Base-by-base conservation (phyloP, 2,113 vertebrate species). In the Asarcornis scutulata region DNA sequence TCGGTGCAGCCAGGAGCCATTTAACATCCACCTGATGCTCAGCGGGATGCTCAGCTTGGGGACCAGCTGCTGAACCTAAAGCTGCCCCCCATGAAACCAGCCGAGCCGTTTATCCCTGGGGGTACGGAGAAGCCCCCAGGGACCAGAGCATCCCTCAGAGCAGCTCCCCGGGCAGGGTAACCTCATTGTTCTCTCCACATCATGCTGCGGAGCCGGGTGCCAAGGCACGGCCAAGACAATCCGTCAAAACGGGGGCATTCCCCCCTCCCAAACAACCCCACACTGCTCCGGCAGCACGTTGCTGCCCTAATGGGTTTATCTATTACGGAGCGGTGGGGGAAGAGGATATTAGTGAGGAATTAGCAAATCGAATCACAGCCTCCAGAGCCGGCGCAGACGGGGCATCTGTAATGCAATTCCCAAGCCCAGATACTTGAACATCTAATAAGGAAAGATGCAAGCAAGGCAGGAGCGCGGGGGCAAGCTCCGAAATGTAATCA, bases 391-490 rank as follows among this genome's bases (percentile, higher is more conserved):
- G 53, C 17, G 69, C 84, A 83, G 80, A 78, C 27, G 0, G 60
- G 88, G 91, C 88, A 92, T 95, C 87, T 71, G 66, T 67, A 86
- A 96, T 82, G 88, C 86, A 90, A 94, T 95, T 95, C 94, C 86
- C 85, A 91, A 76, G 50, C 66, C 88, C 96, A 93, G 95, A 96
- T 56, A 95, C 80, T 90, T 76, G 52, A 69, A 91, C 75, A 50
- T 74, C 87, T 72, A 89, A 66, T 94, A 95, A 88, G 89, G 87
- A 74, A 91, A 63, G 72, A 59, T 42, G 38, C 22, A 81, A 72
- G 86, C 58, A 40, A 75, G 56, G 81, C 88, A 52, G 79, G 56
- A 66, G 66, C 18, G 1, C 32, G 9, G 67, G 87, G 90, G 55
- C 12, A 25, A 88, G 89, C 86, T 93, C 68, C 63, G 32, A 21